phyloP scores from a whole-genome alignment of 2,113 vertebrate species.

The Pluvianellus socialis region DNA sequence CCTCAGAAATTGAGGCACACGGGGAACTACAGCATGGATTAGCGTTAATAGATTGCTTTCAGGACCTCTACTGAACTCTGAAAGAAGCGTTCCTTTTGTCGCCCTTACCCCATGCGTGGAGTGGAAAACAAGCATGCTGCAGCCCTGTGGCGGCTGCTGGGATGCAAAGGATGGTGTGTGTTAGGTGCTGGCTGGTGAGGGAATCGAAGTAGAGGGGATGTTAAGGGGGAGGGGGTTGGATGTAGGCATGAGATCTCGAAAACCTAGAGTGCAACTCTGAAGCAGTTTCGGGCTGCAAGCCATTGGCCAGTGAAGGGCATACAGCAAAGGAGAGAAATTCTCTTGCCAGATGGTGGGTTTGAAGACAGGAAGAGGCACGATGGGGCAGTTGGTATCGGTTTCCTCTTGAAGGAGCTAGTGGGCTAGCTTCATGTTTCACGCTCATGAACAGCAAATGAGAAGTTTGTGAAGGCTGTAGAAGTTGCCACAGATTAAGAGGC shows the following conservation, averaged over 20 bases:
- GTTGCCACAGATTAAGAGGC: not conserved
- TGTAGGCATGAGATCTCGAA: not conserved
- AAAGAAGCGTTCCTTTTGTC: not conserved
- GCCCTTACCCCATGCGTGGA: not conserved
- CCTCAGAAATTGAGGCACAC: not conserved
- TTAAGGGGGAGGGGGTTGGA: not conserved
- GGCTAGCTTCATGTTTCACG: not conserved
- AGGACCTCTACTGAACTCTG: not conserved
- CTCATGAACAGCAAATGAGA: not conserved
- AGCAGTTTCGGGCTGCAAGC: not conserved
- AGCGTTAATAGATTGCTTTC: not conserved
- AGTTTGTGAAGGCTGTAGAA: not conserved
- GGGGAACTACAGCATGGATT: not conserved
- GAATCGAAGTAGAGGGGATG: not conserved
- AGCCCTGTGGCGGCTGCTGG: not conserved
- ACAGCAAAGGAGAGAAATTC: not conserved
- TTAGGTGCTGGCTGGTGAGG: not conserved
- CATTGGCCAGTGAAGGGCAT: not conserved
- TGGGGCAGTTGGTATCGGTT: not conserved
- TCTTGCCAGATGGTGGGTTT: not conserved
- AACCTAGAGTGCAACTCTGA: not conserved
- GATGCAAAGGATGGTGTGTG: not conserved
- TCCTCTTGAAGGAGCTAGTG: not conserved
- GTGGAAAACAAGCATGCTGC: not conserved
- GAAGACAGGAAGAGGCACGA: not conserved